Evolutionary conservation across 2,888 invertebrate species (phyloP).

Genomic region (Philereme transversata): DNA sequence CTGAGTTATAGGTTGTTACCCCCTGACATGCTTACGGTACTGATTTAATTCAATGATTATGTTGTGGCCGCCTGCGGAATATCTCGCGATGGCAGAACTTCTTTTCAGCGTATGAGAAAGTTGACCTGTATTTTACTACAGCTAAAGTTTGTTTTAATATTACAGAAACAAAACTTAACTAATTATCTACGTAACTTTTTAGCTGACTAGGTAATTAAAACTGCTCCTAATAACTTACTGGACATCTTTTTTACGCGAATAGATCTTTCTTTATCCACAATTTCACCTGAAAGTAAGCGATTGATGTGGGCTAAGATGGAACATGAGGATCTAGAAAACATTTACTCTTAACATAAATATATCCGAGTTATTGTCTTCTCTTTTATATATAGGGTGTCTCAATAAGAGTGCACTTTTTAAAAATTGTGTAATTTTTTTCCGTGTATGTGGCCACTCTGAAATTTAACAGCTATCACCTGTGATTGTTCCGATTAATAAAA

Average conservation of each 20-base stretch:
- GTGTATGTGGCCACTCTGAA: too few relatives aligned
- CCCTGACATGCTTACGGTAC: constrained; percentile 68
- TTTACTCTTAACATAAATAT: too few relatives aligned
- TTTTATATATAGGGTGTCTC: too few relatives aligned
- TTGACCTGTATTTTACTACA: constrained; percentile 14
- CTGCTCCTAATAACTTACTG: not conserved
- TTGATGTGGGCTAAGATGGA: too few relatives aligned
- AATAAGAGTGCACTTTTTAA: too few relatives aligned
- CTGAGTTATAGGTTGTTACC: constrained; percentile 73
- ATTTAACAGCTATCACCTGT: too few relatives aligned
- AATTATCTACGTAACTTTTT: constrained; percentile 5
- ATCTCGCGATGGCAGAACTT: constrained; percentile 33
- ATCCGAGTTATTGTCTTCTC: too few relatives aligned
- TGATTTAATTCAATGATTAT: constrained; percentile 71
- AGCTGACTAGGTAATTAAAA: not conserved
- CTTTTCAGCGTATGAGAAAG: constrained; percentile 34
- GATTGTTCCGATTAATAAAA: too few relatives aligned
- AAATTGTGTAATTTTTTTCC: too few relatives aligned
- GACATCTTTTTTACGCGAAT: too few relatives aligned
- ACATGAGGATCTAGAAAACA: too few relatives aligned
- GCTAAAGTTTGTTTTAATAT: constrained; percentile 15
- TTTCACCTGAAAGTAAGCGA: not conserved
- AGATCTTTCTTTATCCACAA: not conserved
- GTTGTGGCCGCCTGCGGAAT: constrained; percentile 39
- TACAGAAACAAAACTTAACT: not conserved